Percentiles rank a stretch among this genome's conserved stretches.
Conservation (phyloP, 1,140 invertebrate genomes). For the Andricus grossulariae region DNA sequence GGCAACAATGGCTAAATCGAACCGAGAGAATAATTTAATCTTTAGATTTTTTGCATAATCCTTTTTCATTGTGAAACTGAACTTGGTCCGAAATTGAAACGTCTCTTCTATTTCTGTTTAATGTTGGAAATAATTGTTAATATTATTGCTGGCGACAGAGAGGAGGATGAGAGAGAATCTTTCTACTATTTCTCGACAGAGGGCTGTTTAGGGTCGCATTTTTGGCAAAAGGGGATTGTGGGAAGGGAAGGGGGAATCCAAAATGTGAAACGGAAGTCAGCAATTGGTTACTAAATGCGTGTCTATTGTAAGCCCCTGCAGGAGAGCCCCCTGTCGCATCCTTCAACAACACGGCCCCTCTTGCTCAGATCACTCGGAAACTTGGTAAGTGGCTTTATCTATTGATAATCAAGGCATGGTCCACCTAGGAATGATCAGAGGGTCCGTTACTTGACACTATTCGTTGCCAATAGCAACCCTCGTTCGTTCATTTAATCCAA, state of each 20-base stretch:
- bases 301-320: conserved; percentile 75
- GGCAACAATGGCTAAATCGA: not conserved
- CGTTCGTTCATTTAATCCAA: not conserved
- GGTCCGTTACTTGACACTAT: conserved; percentile 53
- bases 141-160: conserved; percentile 10
- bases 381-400: conserved; percentile 78
- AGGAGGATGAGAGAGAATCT: not conserved
- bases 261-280: conserved; percentile 60
- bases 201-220: conserved; percentile 37
- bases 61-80: conserved; percentile 14
- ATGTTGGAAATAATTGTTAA: conserved; percentile 22
- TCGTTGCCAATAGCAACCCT: conserved; percentile 31
- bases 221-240: conserved; percentile 32
- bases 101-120: not conserved
- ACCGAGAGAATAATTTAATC: too few species aligned
- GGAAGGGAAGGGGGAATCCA: conserved; percentile 36
- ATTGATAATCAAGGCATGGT: conserved; percentile 60
- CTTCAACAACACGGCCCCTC: conserved; percentile 81
- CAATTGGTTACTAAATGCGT: conserved; percentile 76
- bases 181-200: not conserved
- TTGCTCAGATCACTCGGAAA: conserved; percentile 81
- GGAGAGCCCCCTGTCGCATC: conserved; percentile 81
- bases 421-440: conserved; percentile 62
- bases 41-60: too few species aligned
- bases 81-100: conserved; percentile 13